A percentile compares a stretch with the other conserved stretches of the same genome.
Evolutionary conservation across 2,113 vertebrate species (phyloP).

Genomic region (Seriola rivoliana): DNA sequence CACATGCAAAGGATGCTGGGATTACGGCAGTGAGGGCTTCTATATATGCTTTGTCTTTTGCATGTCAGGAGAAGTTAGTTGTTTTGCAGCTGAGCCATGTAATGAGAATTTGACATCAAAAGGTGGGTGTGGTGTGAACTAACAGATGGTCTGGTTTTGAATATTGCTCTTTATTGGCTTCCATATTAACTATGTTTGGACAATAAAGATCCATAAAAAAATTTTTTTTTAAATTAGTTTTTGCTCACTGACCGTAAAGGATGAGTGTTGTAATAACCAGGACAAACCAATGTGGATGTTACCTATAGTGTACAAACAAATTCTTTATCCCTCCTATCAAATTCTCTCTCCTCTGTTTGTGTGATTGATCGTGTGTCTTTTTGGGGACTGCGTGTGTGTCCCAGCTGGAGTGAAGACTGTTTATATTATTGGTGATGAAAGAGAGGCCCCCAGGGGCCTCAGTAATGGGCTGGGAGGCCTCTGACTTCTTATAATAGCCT

Average conservation of each 20-base stretch:
- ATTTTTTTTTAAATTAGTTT: not conserved
- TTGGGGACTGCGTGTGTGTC: constrained; percentile 33
- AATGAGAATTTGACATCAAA: constrained; percentile 66
- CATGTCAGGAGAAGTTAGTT: constrained; percentile 61
- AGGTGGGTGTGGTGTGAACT: constrained; percentile 18
- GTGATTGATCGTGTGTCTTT: constrained; percentile 45
- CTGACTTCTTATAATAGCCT: constrained; percentile 73
- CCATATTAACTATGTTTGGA: constrained; percentile 35
- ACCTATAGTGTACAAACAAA: constrained; percentile 13
- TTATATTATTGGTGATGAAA: constrained; percentile 78
- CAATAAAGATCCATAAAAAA: constrained; percentile 5
- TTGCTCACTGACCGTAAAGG: constrained; percentile 27
- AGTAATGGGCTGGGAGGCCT: constrained; percentile 73
- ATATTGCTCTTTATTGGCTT: constrained; percentile 44
- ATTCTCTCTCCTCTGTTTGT: constrained; percentile 21
- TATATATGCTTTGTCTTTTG: constrained; percentile 38
- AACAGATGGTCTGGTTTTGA: constrained; percentile 65
- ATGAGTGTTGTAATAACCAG: constrained; percentile 18
- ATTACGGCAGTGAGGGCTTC: not conserved
- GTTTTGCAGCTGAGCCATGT: constrained; percentile 64
- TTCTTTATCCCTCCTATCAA: not conserved
- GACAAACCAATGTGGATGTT: constrained; percentile 44
- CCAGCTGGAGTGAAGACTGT: constrained; percentile 77
- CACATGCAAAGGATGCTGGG: constrained; percentile 53
- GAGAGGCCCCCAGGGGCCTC: constrained; percentile 63